A percentile compares a stretch with the other conserved stretches of the same genome.
These are phyloP conservation scores for Amniataba percoides DNA, from an alignment of 2,797 vertebrate genomes.

Conservation along the genomic window DNA sequence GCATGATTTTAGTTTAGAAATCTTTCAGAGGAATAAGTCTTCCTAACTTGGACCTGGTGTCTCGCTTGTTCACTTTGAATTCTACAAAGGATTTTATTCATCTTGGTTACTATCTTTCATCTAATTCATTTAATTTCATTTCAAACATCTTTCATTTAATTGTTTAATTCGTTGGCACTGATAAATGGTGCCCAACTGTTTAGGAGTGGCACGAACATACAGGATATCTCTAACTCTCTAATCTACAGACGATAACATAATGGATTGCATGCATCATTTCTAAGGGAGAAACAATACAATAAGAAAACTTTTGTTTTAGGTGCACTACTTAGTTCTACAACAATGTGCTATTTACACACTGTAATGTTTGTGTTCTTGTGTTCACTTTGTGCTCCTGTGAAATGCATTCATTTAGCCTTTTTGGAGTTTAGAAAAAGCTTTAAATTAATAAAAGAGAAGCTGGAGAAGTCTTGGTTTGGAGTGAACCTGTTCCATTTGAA, in stretches of 20 bases:
- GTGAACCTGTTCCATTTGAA: background rate
- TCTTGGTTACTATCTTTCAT: no score
- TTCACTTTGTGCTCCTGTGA: background rate
- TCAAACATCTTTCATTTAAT: no score
- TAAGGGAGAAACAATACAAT: background rate
- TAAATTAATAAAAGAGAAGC: background rate
- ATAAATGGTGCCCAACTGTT: background rate
- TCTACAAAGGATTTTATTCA: background rate
- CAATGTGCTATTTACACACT: background rate
- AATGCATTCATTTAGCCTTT: background rate
- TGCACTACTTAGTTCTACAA: background rate
- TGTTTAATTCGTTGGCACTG: background rate
- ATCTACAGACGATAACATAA: background rate
- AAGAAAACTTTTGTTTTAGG: background rate
- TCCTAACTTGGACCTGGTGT: background rate
- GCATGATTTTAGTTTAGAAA: no score
- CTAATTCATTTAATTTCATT: no score
- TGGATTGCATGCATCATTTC: background rate
- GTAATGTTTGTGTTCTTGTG: no score
- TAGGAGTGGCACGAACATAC: background rate
- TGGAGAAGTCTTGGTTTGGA: background rate
- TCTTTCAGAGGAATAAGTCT: no score
- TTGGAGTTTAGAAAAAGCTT: background rate
- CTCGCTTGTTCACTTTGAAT: background rate
- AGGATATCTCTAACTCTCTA: background rate